These are phyloP conservation scores for Stomorhina lunata DNA, from an alignment of 2,888 invertebrate species.

Conservation along the genomic window DNA sequence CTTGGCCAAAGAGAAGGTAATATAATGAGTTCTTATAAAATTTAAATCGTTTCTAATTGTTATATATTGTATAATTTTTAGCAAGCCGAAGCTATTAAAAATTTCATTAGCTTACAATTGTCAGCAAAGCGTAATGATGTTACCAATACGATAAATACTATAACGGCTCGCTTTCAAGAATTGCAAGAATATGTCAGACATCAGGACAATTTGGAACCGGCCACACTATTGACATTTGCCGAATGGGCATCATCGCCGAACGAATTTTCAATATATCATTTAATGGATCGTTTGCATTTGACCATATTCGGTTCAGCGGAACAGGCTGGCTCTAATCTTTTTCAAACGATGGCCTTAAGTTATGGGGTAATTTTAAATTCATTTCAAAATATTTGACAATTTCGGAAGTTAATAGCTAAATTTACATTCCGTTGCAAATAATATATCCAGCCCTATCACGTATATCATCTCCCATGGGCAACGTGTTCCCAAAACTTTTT, in stretches of 20 bases:
- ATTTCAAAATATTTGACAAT: too few relatives aligned
- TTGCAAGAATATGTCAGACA: constrained; percentile 83
- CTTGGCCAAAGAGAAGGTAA: constrained; percentile 76
- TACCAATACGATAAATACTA: constrained; percentile 82
- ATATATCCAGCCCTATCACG: too few relatives aligned
- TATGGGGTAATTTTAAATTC: constrained; percentile 75
- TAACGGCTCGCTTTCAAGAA: constrained; percentile 82
- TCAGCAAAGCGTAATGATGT: constrained; percentile 84
- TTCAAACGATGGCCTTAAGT: constrained; percentile 69
- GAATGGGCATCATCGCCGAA: constrained; percentile 85
- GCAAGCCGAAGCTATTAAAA: constrained; percentile 74
- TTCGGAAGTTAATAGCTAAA: too few relatives aligned
- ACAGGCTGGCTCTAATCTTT: constrained; percentile 68
- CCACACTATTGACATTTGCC: constrained; percentile 87
- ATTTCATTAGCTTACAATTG: constrained; percentile 80
- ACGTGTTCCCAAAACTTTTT: too few relatives aligned
- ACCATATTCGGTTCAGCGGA: constrained; percentile 81
- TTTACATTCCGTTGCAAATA: too few relatives aligned
- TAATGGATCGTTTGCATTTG: constrained; percentile 85
- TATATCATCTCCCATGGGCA: too few relatives aligned
- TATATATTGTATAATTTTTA: constrained; percentile 62
- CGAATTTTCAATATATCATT: constrained; percentile 83
- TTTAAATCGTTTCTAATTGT: not conserved
- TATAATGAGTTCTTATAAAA: too few relatives aligned
- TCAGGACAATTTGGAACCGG: constrained; percentile 82